Percentiles rank a stretch among this genome's conserved stretches.
Evolutionary conservation across 2,113 vertebrate species (phyloP).

Genomic region (Cyanoderma ruficeps): DNA sequence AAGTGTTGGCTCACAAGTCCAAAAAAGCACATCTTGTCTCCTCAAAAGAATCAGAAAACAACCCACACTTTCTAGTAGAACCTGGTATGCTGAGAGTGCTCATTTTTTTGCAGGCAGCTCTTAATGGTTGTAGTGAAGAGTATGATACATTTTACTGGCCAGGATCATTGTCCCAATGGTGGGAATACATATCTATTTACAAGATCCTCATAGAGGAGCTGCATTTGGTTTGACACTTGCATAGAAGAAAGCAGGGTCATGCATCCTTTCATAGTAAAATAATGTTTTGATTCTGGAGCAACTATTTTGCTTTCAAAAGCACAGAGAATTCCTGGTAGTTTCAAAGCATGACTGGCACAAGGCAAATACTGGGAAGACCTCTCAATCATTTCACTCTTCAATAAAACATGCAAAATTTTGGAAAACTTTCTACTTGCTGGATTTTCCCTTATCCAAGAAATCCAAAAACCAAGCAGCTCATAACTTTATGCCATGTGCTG

Average conservation of each 20-base stretch:
- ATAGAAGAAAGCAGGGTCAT: neutral
- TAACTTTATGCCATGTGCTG: neutral
- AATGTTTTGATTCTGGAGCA: neutral
- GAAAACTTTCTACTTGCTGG: neutral
- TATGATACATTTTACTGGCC: neutral
- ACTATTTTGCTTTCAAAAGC: neutral
- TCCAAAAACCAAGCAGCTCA: neutral
- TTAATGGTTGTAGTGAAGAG: neutral
- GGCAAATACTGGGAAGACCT: neutral
- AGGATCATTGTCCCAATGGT: neutral
- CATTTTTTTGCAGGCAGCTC: neutral
- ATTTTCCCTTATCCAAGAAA: neutral
- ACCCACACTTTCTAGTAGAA: neutral
- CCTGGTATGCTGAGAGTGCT: neutral
- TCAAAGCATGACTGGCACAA: neutral
- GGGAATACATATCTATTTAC: neutral
- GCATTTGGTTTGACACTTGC: neutral
- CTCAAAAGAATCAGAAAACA: neutral
- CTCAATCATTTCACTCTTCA: neutral
- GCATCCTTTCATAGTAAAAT: neutral
- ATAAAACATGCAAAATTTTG: neutral
- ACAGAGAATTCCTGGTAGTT: neutral
- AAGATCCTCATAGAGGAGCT: neutral
- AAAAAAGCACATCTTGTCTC: neutral
- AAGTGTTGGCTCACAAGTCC: neutral